Percentiles rank a stretch among this genome's conserved stretches.
phyloP scores from a whole-genome alignment of 2,797 vertebrate species.

The Heliangelus exortis region DNA sequence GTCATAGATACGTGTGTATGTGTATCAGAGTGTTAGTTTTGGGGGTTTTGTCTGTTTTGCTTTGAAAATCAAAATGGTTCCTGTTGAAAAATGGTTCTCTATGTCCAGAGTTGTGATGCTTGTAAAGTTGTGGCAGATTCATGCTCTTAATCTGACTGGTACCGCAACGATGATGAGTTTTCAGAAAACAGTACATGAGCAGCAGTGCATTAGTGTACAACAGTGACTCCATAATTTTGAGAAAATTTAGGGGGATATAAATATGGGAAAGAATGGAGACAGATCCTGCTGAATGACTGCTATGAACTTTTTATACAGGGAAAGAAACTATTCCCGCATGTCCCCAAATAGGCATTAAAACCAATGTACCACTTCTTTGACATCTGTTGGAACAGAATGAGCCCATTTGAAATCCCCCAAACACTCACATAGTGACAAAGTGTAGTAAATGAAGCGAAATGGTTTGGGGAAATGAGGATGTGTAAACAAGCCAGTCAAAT shows the following conservation, averaged over 20 bases:
- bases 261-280: constrained; percentile 29
- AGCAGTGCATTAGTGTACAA: constrained; percentile 32
- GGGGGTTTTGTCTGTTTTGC: neutral
- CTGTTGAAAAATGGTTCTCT: neutral
- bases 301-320: constrained; percentile 37
- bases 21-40: neutral
- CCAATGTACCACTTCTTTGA: constrained; percentile 80
- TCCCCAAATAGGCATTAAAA: constrained; percentile 78
- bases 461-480: constrained; percentile 68
- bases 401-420: constrained; percentile 76
- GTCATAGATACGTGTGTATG: rapidly evolving
- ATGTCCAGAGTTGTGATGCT: neutral
- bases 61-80: neutral
- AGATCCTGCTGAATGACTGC: constrained; percentile 30
- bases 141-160: neutral
- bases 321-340: constrained; percentile 60
- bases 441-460: constrained; percentile 77
- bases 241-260: constrained; percentile 60
- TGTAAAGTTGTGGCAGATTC: constrained; percentile 18
- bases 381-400: constrained; percentile 80
- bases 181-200: constrained; percentile 27
- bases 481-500: constrained; percentile 76
- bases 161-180: neutral
- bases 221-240: constrained; percentile 42
- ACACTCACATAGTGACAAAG: constrained; percentile 67